phyloP scores from a whole-genome alignment of 2,797 vertebrate genomes.

The Hyperoplus immaculatus region DNA sequence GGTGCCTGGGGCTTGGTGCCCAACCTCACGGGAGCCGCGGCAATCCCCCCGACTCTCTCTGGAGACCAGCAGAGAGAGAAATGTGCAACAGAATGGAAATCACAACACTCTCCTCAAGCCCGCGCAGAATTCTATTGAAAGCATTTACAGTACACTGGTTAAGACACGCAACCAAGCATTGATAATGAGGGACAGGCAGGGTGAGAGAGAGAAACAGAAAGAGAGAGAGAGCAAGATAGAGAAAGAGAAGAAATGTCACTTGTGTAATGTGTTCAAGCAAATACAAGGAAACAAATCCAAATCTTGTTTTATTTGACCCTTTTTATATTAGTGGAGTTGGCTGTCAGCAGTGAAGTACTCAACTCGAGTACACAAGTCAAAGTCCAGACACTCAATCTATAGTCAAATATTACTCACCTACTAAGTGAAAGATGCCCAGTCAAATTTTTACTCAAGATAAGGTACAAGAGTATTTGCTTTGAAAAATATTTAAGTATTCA shows the following conservation, averaged over 20 bases:
- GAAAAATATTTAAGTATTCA: no score
- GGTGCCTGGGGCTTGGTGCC: slow-evolving; percentile 77
- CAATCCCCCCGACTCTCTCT: slow-evolving; percentile 71
- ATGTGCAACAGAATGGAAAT: slow-evolving; percentile 85
- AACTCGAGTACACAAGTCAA: no score
- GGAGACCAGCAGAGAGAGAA: slow-evolving; percentile 73
- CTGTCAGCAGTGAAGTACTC: slow-evolving; percentile 14
- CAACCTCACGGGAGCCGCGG: slow-evolving; percentile 76
- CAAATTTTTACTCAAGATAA: no score
- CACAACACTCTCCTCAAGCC: slow-evolving; percentile 73
- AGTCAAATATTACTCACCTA: no score
- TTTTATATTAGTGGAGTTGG: slow-evolving; percentile 21
- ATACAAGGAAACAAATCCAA: slow-evolving; percentile 50
- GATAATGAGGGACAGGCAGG: slow-evolving; percentile 76
- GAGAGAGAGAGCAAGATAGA: neutral
- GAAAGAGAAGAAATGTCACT: slow-evolving; percentile 27
- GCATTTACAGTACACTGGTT: slow-evolving; percentile 84
- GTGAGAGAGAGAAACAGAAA: slow-evolving; percentile 12
- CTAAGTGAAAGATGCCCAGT: no score
- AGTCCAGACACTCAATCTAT: no score
- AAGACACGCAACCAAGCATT: slow-evolving; percentile 80
- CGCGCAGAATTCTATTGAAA: slow-evolving; percentile 81
- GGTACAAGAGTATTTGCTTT: no score
- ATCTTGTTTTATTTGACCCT: slow-evolving; percentile 60
- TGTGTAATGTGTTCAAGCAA: slow-evolving; percentile 48